A percentile compares a stretch with the other conserved stretches of the same genome.
Evolutionary conservation across 2,888 invertebrate species (phyloP).

Genomic region (Microplitis deprimator): DNA sequence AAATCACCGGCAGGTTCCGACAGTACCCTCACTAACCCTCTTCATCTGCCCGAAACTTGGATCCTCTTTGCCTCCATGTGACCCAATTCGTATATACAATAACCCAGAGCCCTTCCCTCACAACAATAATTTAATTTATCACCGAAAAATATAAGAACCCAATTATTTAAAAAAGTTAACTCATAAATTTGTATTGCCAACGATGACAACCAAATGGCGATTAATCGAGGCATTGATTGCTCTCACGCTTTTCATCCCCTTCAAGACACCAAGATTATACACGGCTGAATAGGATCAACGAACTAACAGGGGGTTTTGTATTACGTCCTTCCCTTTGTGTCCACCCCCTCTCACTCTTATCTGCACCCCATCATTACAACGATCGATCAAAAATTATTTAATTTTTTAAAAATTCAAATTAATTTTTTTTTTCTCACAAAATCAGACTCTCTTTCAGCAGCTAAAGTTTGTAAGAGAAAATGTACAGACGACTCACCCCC

Average conservation of each 20-base stretch:
- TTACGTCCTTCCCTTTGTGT: slow-evolving; percentile 35
- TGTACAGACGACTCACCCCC: no score
- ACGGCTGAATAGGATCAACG: slow-evolving; percentile 57
- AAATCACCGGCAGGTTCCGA: slow-evolving; percentile 42
- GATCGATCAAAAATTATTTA: background rate
- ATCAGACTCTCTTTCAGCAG: no score
- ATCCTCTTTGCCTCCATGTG: background rate
- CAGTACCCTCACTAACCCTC: slow-evolving; percentile 18
- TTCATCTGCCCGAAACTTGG: background rate
- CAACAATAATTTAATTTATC: no score
- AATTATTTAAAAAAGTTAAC: background rate
- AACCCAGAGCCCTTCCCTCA: background rate
- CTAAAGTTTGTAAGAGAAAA: no score
- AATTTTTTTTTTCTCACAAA: no score
- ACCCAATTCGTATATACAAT: background rate
- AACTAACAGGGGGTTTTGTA: slow-evolving; percentile 42
- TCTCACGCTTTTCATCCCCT: slow-evolving; percentile 49
- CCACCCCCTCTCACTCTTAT: slow-evolving; percentile 28
- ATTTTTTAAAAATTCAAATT: no score
- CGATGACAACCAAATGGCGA: slow-evolving; percentile 36
- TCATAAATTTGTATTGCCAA: no score
- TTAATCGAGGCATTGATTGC: slow-evolving; percentile 63
- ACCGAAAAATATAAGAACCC: background rate
- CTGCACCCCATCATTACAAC: slow-evolving; percentile 15
- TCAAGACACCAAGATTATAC: slow-evolving; percentile 62